Evolutionary conservation across 2,797 vertebrate species (phyloP).

Genomic region (Caiman crocodilus): DNA sequence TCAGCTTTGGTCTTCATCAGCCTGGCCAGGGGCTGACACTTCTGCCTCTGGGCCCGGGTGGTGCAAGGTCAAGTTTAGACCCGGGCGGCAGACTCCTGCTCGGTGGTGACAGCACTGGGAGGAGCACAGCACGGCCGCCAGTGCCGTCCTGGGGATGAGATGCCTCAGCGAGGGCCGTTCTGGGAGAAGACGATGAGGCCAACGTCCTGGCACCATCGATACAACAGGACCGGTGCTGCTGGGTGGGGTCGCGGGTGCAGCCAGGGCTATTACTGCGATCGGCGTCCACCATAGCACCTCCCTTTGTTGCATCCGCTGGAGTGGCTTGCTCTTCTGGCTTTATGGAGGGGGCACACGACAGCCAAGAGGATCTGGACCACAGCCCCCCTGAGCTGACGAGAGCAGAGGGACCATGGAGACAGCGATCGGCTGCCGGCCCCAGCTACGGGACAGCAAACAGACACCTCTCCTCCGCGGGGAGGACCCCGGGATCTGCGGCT

Average conservation of each 20-base stretch:
- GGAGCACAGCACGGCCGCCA: no score
- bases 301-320: neutral
- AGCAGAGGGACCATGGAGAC: no score
- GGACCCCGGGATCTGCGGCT: no score
- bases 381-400: no score
- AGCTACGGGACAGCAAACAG: no score
- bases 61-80: neutral
- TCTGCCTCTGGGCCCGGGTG: neutral
- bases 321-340: neutral
- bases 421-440: no score
- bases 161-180: neutral
- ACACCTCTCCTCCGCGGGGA: no score
- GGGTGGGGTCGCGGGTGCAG: neutral
- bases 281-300: neutral
- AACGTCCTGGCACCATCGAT: neutral
- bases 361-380: neutral
- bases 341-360: neutral
- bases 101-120: neutral
- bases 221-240: neutral
- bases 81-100: neutral
- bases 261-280: neutral
- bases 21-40: neutral
- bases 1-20: neutral
- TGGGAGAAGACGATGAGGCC: neutral
- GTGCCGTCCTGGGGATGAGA: neutral